Evolutionary conservation across 2,113 vertebrate genomes (phyloP), one percentile per base, ranked within the genome.

Genomic region (Bucco capensis): DNA sequence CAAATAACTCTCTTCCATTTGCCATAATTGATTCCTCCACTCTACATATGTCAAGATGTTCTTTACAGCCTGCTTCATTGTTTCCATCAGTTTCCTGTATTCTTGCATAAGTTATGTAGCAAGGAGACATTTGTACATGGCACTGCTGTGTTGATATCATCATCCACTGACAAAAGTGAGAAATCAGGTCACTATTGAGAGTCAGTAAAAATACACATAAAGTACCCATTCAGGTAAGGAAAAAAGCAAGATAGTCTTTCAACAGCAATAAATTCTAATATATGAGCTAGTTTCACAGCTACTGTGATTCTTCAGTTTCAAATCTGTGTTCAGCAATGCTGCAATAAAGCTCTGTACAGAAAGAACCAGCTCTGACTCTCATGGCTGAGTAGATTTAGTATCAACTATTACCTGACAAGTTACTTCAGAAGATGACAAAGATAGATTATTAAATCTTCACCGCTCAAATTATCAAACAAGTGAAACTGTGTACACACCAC

Each of bases 191-290:
- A 88, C 92, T 71, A 86, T 10, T 80, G 93, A 96, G 96, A 92
- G 83, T 82, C 92, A 93, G 94, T 89, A 93, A 92, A 95, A 90
- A 94, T 46, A 93, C 83, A 93, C 73, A 84, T 54, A 71, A 96
- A 95, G 95, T 66, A 96, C 49, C 73, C 44, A 27, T 64, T 87
- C 42, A 6, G 44, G 31, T 54, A 75, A 71, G 33, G 18, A 54
- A 31, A 40, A 69, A 57, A 35, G 79, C 83, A 89, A 83, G 47
- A 80, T 17, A 31, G 50, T 62, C 85, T 93, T 81, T 75, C 76
- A 95, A 91, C 70, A 53, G 89, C 95, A 94, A 51, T 74, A 62
- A 8, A 88, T 92, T 93, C 79, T 74, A 14, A 89, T 70, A 83
- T 88, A 54, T 57, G 70, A 77, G 91, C 74, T 88, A 47, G 50